Evolutionary conservation across 2,888 invertebrate species (phyloP).

Genomic region (Lepidonotus clava): DNA sequence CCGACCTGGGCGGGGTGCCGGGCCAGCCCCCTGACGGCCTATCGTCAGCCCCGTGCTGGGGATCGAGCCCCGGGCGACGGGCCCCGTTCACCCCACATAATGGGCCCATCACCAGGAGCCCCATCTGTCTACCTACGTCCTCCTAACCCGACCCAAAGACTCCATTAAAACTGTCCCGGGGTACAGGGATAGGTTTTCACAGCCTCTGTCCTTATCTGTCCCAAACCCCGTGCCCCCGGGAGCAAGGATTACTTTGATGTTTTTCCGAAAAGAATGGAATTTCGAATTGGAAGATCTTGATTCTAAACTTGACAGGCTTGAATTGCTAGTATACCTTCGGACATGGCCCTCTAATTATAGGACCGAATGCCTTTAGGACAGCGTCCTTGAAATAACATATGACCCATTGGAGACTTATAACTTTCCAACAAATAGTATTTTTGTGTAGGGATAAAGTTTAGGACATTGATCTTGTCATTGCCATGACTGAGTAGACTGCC

Average conservation of each 20-base stretch:
- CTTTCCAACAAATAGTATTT: background rate
- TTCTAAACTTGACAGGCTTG: too few species aligned
- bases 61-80: too few species aligned
- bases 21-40: too few species aligned
- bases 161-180: background rate
- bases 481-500: background rate
- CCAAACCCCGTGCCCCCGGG: background rate
- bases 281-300: too few species aligned
- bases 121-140: conserved; percentile 27
- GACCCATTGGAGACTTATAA: background rate
- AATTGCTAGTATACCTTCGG: too few species aligned
- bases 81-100: background rate
- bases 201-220: background rate
- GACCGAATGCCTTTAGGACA: too few species aligned
- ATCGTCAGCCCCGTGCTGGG: background rate
- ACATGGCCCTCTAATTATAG: background rate
- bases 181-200: conserved; percentile 36
- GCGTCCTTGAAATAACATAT: background rate
- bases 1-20: too few species aligned
- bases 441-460: background rate
- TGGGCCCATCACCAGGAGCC: conserved; percentile 13
- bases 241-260: too few species aligned
- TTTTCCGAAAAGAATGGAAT: too few species aligned
- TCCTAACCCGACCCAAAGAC: conserved; percentile 27
- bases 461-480: background rate